Evolutionary conservation across 2,888 invertebrate species (phyloP), one percentile per base, ranked within the genome.

Genomic region (Priocnemis perturbator): DNA sequence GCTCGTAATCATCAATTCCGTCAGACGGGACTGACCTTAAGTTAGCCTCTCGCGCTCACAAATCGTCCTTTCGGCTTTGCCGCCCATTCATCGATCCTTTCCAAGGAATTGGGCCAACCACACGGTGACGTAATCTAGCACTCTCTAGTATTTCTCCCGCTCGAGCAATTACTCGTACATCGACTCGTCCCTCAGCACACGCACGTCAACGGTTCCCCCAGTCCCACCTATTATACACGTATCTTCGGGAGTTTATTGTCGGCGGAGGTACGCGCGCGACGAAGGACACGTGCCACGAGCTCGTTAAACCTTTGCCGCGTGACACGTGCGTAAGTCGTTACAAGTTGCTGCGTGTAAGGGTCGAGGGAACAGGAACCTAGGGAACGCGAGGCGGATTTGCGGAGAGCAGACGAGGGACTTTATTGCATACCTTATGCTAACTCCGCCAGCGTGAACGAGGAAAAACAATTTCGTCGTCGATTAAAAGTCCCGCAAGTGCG

Each of bases 51-150:
- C 68, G 60, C 58, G 58, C 59, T 37, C 37, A 37, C 37, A 37
- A 37, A 37, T 37, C 37, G 37, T 37, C 37, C 37, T 37, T 37
- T 37, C 37, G 37, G 37, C 37, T 37, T 53, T 69, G 64, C 69
- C 56, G 65, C 23, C 56, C 53, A 53, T 66, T 62, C 79, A 83
- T 84, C 83, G 84, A 84, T 82, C 81, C 76, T 71, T 76, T 58
- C 66, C 37, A 73, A 79, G 81, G 74, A 84, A 84, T 84, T 83
- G 81, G 84, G 83, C 81, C 81, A 82, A 76, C 75, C 70, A 67
- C 60, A 11, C 68, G 71, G 64, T 82, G 81, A 77, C 78, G 77
- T 73, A 77, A 73, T 64, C 61, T 69, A 71, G 65, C 69, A 69
- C 61, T 64, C 64, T 71, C 71, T 63, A 69, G 76, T 71, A 71